Evolutionary conservation across 2,113 vertebrate genomes (phyloP), one percentile per base, ranked within the genome.

Genomic region (Elgaria multicarinata): DNA sequence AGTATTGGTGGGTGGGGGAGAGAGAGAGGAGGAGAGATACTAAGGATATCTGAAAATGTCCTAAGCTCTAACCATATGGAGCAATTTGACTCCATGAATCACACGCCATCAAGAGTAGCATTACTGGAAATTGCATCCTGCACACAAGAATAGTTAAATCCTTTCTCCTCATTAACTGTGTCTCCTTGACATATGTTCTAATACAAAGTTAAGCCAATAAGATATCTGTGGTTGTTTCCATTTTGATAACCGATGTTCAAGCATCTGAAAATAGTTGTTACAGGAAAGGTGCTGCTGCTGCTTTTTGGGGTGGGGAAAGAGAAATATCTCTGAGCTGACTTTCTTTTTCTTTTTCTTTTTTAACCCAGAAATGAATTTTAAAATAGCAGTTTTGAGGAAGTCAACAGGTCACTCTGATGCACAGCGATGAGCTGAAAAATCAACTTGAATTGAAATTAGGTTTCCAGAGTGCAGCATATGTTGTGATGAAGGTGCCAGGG

Each of bases 371-470:
- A 87, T 42, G 33, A 76, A 10, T 64, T 78, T 53, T n/a, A 91
- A 42, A 87, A 16, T 72, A 90, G 78, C 71, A 69, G 77, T 66
- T 89, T 64, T 77, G 44, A n/a, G 69, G 12, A 79, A 66, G 53
- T 78, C 46, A 3, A 6, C 58, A 79, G 31, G 75, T 53, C 33
- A 0, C 28, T 84, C 76, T 31, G 31, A 50, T 53, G 3, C 0
- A 86, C 36, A 36, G 55, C 2, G 10, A 28, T 31, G 87, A 86
- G 55, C 33, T 90, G 66, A 77, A 89, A 93, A 91, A 90, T 90
- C 90, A 89, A 82, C 83, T 44, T 36, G 55, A 71, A 86, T 82
- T 71, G 4, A 82, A 90, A 74, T 91, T 87, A 87, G 86, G 88
- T 74, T 87, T 83, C 18, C 62, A 81, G 42, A 42, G 42, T 88